Conservation (phyloP, 2,888 invertebrate genomes). For the Tricholauxania praeusta region DNA sequence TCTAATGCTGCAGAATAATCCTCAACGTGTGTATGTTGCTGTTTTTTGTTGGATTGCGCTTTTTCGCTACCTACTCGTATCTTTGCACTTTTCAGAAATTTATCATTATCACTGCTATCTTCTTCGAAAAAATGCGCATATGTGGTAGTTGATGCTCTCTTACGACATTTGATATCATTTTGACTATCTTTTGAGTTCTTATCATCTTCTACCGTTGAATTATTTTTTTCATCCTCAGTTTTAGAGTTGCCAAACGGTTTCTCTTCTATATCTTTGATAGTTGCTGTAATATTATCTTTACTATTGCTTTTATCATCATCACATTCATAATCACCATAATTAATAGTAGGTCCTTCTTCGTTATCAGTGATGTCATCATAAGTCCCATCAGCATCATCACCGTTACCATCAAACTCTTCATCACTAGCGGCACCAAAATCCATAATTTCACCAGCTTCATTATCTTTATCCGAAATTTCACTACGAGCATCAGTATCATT, state of each 20-base stretch:
- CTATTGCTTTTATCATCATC: slow-evolving; percentile 30
- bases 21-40: background rate
- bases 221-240: background rate
- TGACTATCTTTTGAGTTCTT: background rate
- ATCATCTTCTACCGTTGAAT: background rate
- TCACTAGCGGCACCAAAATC: slow-evolving; percentile 29
- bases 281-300: too few relatives aligned
- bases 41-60: background rate
- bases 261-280: too few relatives aligned
- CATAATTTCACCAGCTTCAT: slow-evolving; percentile 26
- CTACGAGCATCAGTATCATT: slow-evolving; percentile 3
- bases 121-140: too few relatives aligned
- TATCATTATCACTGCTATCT: too few relatives aligned
- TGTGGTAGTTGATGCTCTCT: background rate
- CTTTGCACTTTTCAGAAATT: too few relatives aligned
- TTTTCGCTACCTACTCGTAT: background rate
- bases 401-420: slow-evolving; percentile 34
- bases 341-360: slow-evolving; percentile 48
- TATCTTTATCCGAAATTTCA: slow-evolving; percentile 8
- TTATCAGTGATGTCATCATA: slow-evolving; percentile 45
- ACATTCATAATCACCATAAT: slow-evolving; percentile 47
- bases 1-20: slow-evolving; percentile 47
- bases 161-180: background rate
- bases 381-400: slow-evolving; percentile 25
- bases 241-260: too few relatives aligned